These are phyloP conservation scores for Chunga burmeisteri DNA, from an alignment of 2,113 vertebrate genomes.

Conservation along the genomic window DNA sequence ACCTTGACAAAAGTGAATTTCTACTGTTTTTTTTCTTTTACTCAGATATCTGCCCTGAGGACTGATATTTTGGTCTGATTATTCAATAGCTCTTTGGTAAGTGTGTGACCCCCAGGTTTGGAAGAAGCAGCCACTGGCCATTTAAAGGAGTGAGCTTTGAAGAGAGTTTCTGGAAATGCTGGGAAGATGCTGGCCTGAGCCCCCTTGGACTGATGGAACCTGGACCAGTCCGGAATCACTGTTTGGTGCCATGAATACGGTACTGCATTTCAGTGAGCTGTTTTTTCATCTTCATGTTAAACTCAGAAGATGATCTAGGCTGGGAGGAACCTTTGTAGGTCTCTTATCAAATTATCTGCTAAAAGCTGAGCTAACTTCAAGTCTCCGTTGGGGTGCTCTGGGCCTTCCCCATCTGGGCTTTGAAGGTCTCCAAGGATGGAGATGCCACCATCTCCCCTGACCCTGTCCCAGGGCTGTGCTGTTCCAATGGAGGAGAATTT, in stretches of 20 bases:
- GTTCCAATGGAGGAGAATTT: background rate
- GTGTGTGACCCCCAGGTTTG: background rate
- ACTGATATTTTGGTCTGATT: background rate
- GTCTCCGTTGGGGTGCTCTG: background rate
- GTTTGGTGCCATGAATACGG: rapidly evolving
- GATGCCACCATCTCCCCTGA: background rate
- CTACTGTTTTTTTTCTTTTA: background rate
- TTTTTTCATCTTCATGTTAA: background rate
- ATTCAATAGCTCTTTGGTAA: background rate
- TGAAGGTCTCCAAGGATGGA: background rate
- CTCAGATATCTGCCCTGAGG: background rate
- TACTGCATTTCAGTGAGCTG: background rate
- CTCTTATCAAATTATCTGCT: background rate
- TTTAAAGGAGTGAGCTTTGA: background rate
- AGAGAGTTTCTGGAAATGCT: background rate
- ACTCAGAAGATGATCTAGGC: background rate
- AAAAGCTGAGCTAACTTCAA: background rate
- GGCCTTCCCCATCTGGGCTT: background rate
- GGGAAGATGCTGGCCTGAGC: background rate
- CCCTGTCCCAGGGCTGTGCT: background rate
- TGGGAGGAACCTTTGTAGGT: background rate
- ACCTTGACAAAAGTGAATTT: slow-evolving; percentile 1
- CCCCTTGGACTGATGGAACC: background rate
- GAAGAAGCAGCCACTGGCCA: background rate
- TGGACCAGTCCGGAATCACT: background rate